Evolutionary conservation across 1,140 invertebrate genomes (phyloP).

Genomic region (Euura saliciscinereae): DNA sequence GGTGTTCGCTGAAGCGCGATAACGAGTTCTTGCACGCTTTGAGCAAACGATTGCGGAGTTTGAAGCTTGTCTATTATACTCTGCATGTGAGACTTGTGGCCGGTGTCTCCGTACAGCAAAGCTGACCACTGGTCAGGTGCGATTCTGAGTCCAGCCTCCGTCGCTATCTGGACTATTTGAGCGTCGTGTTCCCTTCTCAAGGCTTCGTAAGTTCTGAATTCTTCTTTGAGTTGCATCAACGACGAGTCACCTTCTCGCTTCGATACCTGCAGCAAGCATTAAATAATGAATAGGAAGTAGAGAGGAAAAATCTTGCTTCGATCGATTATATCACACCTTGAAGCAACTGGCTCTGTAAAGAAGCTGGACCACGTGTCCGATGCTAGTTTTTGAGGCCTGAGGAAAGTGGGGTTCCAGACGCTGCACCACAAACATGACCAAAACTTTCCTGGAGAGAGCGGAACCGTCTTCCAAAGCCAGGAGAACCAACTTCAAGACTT

Average conservation of each 20-base stretch:
- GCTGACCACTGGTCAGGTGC: conserved; percentile 99
- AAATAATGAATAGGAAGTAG: background rate
- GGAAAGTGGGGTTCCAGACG: conserved; percentile 93
- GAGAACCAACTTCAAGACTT: conserved; percentile 93
- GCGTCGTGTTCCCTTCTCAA: conserved; percentile 95
- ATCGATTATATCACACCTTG: conserved; percentile 70
- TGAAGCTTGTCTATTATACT: conserved; percentile 96
- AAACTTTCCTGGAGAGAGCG: conserved; percentile 94
- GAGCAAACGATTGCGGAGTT: conserved; percentile 88
- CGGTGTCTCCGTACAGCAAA: conserved; percentile 91
- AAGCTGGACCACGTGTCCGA: conserved; percentile 98
- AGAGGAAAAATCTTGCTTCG: background rate
- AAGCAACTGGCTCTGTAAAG: conserved; percentile 98
- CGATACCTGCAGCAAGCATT: conserved; percentile 72
- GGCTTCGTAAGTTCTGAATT: conserved; percentile 94
- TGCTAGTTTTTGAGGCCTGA: conserved; percentile 97
- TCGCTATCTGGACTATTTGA: conserved; percentile 98
- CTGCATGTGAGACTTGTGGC: conserved; percentile 98
- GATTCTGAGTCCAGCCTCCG: conserved; percentile 94
- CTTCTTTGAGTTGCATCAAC: conserved; percentile 97
- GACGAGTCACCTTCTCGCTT: conserved; percentile 98
- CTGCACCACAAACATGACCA: conserved; percentile 99
- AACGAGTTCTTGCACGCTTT: conserved; percentile 90
- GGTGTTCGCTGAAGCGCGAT: conserved; percentile 90
- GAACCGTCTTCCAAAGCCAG: conserved; percentile 95